Evolutionary conservation across 2,888 invertebrate genomes (phyloP).

Genomic region (Autographa gamma): DNA sequence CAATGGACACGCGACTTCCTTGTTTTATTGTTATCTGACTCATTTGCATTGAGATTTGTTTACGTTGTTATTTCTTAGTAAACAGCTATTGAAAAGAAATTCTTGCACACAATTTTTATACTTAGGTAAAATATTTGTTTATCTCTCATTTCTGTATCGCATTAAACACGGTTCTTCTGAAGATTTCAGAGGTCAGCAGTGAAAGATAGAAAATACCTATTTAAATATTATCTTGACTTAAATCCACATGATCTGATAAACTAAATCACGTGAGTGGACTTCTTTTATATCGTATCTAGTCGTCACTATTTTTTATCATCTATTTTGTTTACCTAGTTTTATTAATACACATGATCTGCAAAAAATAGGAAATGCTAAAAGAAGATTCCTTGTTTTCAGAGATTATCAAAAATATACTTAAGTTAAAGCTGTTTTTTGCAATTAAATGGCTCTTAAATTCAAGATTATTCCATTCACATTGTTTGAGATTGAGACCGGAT

Average conservation of each 20-base stretch:
- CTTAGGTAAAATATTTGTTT: neutral
- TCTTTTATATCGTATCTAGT: neutral
- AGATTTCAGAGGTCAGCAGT: neutral
- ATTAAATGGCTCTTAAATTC: no score
- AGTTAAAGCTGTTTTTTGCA: no score
- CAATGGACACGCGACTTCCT: constrained; percentile 28
- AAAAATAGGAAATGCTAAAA: no score
- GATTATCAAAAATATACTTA: no score
- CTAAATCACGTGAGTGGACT: neutral
- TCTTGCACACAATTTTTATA: neutral
- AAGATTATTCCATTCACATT: no score
- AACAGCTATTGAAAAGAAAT: neutral
- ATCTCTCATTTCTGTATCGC: neutral
- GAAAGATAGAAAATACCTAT: neutral
- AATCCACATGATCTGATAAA: neutral
- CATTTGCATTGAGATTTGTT: constrained; percentile 12
- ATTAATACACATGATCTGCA: no score
- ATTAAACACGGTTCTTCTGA: neutral
- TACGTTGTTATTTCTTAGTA: constrained; percentile 12
- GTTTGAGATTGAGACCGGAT: no score
- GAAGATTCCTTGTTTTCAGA: no score
- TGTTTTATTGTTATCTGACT: constrained; percentile 14
- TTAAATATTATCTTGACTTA: neutral
- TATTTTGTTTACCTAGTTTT: neutral
- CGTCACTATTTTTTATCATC: neutral